A percentile compares a stretch with the other conserved stretches of the same genome.
Evolutionary conservation across 2,888 invertebrate species (phyloP).

Genomic region (Perdita meconis): DNA sequence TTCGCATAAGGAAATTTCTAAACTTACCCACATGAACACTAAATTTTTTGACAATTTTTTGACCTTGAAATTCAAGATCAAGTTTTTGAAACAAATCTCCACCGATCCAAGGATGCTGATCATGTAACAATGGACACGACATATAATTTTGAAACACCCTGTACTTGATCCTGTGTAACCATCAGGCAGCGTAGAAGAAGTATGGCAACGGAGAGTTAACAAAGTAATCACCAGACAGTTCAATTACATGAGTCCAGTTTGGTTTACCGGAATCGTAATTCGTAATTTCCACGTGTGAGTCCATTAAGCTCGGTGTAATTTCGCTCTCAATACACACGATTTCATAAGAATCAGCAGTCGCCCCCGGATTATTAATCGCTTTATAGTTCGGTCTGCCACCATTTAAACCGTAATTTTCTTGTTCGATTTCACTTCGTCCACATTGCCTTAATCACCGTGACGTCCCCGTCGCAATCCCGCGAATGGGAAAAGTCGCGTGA

Average conservation of each 20-base stretch:
- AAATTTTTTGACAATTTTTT: too few species aligned
- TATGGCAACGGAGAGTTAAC: neutral
- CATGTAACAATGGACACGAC: too few species aligned
- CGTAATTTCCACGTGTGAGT: neutral
- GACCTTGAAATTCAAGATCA: too few species aligned
- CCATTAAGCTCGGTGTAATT: constrained; percentile 23
- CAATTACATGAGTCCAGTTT: neutral
- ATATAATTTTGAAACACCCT: too few species aligned
- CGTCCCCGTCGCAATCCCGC: constrained; percentile 28
- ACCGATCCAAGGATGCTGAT: too few species aligned
- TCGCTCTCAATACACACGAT: constrained; percentile 17
- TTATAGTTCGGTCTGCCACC: constrained; percentile 26
- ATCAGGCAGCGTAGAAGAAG: too few species aligned
- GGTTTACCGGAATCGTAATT: constrained; percentile 10
- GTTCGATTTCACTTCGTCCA: constrained; percentile 26
- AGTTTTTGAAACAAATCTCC: too few species aligned
- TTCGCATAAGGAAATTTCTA: too few species aligned
- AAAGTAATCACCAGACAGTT: neutral
- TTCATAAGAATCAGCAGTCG: constrained; percentile 16
- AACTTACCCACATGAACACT: too few species aligned
- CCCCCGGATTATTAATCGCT: constrained; percentile 22
- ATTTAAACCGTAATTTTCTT: constrained; percentile 37
- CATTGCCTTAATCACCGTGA: constrained; percentile 31
- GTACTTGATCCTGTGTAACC: too few species aligned
- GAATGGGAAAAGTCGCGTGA: constrained; percentile 4